Evolutionary conservation across 92 coral and sea anemone species (phyloP).

Genomic region (Pocillopora grandis): DNA sequence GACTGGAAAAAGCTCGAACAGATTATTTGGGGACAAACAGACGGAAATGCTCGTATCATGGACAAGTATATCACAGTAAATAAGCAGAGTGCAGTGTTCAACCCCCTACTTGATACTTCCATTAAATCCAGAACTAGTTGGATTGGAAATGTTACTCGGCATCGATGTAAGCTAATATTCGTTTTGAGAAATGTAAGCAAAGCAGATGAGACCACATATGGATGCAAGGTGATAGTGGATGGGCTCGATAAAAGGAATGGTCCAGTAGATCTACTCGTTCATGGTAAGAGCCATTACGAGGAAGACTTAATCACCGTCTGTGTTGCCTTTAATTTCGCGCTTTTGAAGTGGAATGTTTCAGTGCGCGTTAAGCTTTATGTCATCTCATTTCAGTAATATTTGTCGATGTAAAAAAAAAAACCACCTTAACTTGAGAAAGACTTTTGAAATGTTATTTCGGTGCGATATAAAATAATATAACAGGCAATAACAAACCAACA

Average conservation of each 20-base stretch:
- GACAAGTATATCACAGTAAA: conserved; percentile 2
- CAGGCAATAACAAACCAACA: too few species aligned
- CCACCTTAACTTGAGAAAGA: too few species aligned
- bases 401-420: too few species aligned
- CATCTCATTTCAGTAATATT: too few species aligned
- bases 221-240: not conserved
- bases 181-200: not conserved
- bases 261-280: not conserved
- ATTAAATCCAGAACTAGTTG: not conserved
- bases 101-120: not conserved
- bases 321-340: not conserved
- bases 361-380: not conserved
- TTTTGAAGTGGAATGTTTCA: not conserved
- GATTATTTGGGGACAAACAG: conserved; percentile 21
- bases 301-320: not conserved
- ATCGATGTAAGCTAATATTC: not conserved
- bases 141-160: not conserved
- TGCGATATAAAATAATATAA: too few species aligned
- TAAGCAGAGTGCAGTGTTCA: not conserved
- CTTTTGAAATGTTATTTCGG: too few species aligned
- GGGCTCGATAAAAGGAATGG: not conserved
- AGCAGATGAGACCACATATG: not conserved
- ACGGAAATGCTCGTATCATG: not conserved
- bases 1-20: not conserved
- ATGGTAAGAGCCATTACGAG: not conserved